Conservation (phyloP, 23 tunicate species). For the Ascidia mentula region DNA sequence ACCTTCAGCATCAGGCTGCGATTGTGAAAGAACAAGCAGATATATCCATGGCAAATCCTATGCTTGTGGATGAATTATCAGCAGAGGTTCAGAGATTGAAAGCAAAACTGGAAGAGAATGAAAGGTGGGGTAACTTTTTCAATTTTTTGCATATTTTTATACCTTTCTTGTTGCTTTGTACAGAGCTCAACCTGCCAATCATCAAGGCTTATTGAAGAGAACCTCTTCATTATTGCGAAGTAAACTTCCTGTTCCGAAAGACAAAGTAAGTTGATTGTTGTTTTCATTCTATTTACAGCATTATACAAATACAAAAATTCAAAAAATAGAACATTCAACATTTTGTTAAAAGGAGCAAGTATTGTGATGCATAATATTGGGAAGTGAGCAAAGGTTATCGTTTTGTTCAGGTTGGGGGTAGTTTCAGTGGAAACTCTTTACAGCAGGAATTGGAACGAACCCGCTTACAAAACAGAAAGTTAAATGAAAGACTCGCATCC, state of each 20-base stretch:
- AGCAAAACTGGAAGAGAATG: constrained; percentile 24
- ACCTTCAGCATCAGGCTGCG: constrained; percentile 16
- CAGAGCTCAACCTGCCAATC: neutral
- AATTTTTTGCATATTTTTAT: neutral
- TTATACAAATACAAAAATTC: too few species aligned
- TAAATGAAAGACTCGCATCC: constrained; percentile 65
- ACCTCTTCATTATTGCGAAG: constrained; percentile 22
- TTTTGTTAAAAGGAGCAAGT: too few species aligned
- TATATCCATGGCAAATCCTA: neutral
- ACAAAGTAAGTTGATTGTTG: constrained; percentile 31
- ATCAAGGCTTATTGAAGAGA: neutral
- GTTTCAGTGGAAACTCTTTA: constrained; percentile 3
- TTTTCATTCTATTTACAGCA: neutral
- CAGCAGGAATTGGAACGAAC: constrained; percentile 61
- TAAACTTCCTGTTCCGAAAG: constrained; percentile 61
- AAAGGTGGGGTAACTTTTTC: neutral
- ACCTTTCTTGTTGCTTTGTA: neutral
- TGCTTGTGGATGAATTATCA: constrained; percentile 45
- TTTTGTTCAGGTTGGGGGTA: neutral
- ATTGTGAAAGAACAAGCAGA: neutral
- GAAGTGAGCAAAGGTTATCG: too few species aligned
- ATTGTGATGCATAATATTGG: too few species aligned
- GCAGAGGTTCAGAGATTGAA: constrained; percentile 55
- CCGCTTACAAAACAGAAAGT: constrained; percentile 44
- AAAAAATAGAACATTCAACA: too few species aligned